phyloP scores from a whole-genome alignment of 2,888 invertebrate species.

The Limnephilus lunatus region DNA sequence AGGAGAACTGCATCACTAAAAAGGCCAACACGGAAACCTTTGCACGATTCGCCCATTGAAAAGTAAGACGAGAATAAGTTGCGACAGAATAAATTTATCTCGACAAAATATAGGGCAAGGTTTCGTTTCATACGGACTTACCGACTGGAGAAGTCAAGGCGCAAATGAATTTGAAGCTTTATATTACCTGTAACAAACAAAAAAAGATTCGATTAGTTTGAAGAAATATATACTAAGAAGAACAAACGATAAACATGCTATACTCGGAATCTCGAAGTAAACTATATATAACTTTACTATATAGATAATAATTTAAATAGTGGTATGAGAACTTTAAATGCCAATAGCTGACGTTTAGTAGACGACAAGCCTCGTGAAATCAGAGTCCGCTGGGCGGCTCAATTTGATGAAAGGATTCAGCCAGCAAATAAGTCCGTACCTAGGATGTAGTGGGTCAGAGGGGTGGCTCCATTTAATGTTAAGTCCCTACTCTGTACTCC shows the following conservation, averaged over 20 bases:
- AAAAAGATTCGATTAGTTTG: neutral
- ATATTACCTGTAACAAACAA: neutral
- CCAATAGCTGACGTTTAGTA: neutral
- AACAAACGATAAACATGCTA: neutral
- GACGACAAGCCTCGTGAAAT: neutral
- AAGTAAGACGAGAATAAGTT: neutral
- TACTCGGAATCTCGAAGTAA: neutral
- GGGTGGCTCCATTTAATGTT: slow-evolving; percentile 6
- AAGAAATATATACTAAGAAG: neutral
- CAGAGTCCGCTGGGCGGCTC: neutral
- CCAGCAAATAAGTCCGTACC: neutral
- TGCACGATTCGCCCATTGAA: neutral
- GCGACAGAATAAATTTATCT: neutral
- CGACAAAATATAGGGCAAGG: neutral
- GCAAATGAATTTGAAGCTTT: neutral
- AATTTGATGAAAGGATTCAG: neutral
- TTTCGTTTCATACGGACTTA: neutral
- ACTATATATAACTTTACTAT: too few species aligned
- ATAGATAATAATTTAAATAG: neutral
- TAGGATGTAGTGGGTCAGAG: neutral
- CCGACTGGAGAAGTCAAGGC: neutral
- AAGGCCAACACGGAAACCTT: neutral
- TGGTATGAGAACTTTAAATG: neutral
- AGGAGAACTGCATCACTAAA: neutral
- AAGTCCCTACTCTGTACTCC: neutral